Conservation (phyloP, 2,113 vertebrate genomes). For the Oophaga pumilio region DNA sequence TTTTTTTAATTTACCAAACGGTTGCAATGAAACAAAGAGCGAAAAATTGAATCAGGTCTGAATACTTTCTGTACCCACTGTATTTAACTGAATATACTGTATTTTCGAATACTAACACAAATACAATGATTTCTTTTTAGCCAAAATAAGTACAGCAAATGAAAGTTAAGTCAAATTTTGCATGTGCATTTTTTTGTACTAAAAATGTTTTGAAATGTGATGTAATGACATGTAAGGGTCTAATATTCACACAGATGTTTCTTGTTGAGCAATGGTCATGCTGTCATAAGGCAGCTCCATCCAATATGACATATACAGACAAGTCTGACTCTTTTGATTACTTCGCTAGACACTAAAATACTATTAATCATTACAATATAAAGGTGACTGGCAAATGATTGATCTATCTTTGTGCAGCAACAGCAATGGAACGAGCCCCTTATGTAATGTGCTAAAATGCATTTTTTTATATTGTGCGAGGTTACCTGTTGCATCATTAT, state of each 20-base stretch:
- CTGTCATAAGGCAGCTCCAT: not conserved
- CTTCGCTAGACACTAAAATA: not conserved
- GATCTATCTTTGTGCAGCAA: not conserved
- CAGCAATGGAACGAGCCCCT: not conserved
- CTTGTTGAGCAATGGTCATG: not conserved
- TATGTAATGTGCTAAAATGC: slow-evolving; percentile 8
- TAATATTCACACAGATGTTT: not conserved
- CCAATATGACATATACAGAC: not conserved
- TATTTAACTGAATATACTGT: no score
- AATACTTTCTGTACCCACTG: no score
- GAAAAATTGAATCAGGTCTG: no score
- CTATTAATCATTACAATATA: not conserved
- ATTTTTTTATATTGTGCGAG: slow-evolving; percentile 54
- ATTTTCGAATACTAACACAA: no score
- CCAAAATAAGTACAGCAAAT: no score
- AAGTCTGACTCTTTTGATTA: not conserved
- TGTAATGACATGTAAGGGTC: no score
- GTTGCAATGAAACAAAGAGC: no score
- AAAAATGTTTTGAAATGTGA: no score
- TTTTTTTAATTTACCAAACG: no score
- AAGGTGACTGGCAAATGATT: slow-evolving; percentile 1
- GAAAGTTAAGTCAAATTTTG: no score
- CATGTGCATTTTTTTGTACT: no score
- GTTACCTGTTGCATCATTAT: slow-evolving; percentile 56
- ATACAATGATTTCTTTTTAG: no score